Percentiles rank a stretch among this genome's conserved stretches.
Evolutionary conservation across 2,888 invertebrate genomes (phyloP).

Genomic region (Latrodectus hesperus): DNA sequence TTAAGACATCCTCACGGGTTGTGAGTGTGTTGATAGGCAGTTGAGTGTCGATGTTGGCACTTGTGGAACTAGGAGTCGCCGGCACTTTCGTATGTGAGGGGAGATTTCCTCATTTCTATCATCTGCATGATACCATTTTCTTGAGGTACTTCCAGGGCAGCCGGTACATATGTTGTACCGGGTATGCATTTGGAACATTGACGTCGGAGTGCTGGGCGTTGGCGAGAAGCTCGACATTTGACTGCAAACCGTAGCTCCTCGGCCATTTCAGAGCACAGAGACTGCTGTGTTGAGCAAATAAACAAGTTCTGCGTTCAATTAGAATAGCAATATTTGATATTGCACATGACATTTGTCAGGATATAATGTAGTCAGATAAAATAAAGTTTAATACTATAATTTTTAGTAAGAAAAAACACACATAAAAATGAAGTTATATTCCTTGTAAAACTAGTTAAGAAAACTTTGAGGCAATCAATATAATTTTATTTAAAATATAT

Average conservation of each 20-base stretch:
- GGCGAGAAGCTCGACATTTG: constrained; percentile 84
- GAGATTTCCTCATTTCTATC: constrained; percentile 81
- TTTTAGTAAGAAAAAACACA: neutral
- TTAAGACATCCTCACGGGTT: constrained; percentile 19
- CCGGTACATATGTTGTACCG: constrained; percentile 71
- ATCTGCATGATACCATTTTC: constrained; percentile 81
- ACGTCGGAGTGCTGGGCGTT: constrained; percentile 85
- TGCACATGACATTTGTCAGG: too few relatives aligned
- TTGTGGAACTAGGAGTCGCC: constrained; percentile 69
- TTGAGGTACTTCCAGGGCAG: constrained; percentile 69
- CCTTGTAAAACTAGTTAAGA: neutral
- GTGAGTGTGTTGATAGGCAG: constrained; percentile 42
- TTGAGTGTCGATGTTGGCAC: constrained; percentile 54
- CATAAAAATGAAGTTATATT: neutral
- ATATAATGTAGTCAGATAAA: neutral
- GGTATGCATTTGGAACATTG: constrained; percentile 82
- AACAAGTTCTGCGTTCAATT: constrained; percentile 67
- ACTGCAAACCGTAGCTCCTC: constrained; percentile 94
- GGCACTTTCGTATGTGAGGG: constrained; percentile 63
- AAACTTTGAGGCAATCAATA: neutral
- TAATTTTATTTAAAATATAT: neutral
- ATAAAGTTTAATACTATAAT: neutral
- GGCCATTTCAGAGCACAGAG: constrained; percentile 94
- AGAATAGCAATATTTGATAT: constrained; percentile 4
- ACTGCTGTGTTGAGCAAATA: constrained; percentile 79